Conservation (phyloP, 2,113 vertebrate genomes). For the Haemorhous mexicanus region DNA sequence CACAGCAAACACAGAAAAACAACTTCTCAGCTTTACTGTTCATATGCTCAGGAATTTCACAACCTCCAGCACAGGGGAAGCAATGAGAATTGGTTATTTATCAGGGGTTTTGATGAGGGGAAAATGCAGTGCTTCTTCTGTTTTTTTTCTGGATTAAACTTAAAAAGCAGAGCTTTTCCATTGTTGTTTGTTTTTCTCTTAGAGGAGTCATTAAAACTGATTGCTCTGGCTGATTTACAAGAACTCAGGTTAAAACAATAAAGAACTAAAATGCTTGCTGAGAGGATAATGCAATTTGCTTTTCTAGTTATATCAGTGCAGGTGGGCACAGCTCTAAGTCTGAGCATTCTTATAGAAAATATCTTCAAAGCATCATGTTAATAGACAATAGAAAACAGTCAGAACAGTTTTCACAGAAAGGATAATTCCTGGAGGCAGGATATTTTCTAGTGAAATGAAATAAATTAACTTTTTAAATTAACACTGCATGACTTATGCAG, state of each 20-base stretch:
- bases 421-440: slow-evolving; percentile 17
- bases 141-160: not conserved
- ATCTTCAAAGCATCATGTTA: not conserved
- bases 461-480: slow-evolving; percentile 25
- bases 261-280: slow-evolving; percentile 41
- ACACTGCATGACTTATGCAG: not conserved
- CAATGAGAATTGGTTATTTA: not conserved
- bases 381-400: slow-evolving; percentile 9
- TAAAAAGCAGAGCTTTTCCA: not conserved
- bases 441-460: slow-evolving; percentile 16
- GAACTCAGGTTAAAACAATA: slow-evolving; percentile 53
- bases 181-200: slow-evolving; percentile 36
- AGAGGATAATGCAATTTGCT: slow-evolving; percentile 51
- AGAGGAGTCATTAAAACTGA: slow-evolving; percentile 41
- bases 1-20: not conserved
- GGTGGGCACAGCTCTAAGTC: slow-evolving; percentile 34
- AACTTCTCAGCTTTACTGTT: not conserved
- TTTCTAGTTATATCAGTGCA: slow-evolving; percentile 31
- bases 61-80: not conserved
- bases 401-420: slow-evolving; percentile 1
- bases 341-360: slow-evolving; percentile 1
- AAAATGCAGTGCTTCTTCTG: not conserved
- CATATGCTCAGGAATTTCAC: not conserved
- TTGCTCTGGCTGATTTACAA: slow-evolving; percentile 52
- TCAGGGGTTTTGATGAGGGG: not conserved